Evolutionary conservation across 2,797 vertebrate genomes (phyloP).

Genomic region (Syndactyla subalaris): DNA sequence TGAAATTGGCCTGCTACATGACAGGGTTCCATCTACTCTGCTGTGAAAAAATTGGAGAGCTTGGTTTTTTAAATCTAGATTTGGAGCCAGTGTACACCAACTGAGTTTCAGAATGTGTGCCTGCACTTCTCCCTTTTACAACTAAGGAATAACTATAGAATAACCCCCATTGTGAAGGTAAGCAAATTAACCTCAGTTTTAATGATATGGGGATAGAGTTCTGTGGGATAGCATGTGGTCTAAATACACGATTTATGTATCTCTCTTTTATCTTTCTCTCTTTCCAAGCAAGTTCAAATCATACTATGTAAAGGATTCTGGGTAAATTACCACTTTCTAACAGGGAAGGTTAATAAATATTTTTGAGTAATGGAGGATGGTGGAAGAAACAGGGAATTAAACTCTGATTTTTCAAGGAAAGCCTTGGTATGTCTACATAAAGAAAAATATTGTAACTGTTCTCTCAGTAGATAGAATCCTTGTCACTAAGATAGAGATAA

Average conservation of each 20-base stretch:
- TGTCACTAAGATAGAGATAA: background rate
- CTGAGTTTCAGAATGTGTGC: background rate
- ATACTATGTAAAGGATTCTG: background rate
- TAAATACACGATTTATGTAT: background rate
- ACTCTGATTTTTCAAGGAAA: constrained; percentile 17
- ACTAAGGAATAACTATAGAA: background rate
- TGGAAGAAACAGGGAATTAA: constrained; percentile 32
- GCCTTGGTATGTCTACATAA: background rate
- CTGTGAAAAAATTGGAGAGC: background rate
- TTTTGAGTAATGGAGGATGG: constrained; percentile 20
- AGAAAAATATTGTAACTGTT: background rate
- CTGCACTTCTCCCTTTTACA: background rate
- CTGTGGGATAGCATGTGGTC: background rate
- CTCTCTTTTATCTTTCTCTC: background rate
- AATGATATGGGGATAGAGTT: background rate
- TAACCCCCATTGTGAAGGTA: background rate
- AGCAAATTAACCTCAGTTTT: background rate
- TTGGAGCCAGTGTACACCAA: background rate
- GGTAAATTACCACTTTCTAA: constrained; percentile 28
- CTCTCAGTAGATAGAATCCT: constrained; percentile 36
- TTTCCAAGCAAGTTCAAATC: background rate
- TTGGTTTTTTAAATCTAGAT: background rate
- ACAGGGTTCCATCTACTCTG: background rate
- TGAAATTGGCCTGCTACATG: background rate
- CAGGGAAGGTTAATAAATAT: constrained; percentile 26